Conservation (phyloP, 1,140 invertebrate species). For the Archivesica marissinica region DNA sequence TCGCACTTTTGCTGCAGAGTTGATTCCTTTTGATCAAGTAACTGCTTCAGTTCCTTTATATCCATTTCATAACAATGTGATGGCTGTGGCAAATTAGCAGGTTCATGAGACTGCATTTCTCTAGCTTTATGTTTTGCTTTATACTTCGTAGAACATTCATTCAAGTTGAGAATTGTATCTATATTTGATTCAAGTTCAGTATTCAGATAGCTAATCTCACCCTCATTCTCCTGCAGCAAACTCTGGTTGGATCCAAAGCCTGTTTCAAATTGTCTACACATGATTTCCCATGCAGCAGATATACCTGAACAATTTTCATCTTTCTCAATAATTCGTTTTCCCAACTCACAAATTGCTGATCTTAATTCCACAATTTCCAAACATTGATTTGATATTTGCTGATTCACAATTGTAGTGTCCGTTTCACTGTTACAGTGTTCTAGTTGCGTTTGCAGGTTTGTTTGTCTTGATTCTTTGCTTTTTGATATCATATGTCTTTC, state of each 20-base stretch:
- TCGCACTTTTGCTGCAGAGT: slow-evolving; percentile 5
- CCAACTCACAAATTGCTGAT: neutral
- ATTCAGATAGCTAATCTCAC: neutral
- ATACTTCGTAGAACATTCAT: neutral
- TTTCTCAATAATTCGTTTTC: slow-evolving; percentile 10
- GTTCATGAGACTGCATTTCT: neutral
- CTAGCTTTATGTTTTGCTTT: neutral
- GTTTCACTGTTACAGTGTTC: neutral
- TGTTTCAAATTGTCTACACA: slow-evolving; percentile 24
- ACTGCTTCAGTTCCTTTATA: neutral
- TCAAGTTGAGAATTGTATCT: neutral
- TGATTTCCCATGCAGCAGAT: slow-evolving; percentile 36
- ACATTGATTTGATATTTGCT: neutral
- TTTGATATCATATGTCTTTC: neutral
- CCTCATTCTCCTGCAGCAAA: slow-evolving; percentile 12
- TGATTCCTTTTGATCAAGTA: slow-evolving; percentile 24
- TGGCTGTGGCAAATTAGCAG: neutral
- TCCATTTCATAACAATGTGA: neutral
- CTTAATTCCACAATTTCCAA: neutral
- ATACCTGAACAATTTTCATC: slow-evolving; percentile 16
- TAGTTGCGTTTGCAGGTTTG: neutral
- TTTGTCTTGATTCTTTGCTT: neutral
- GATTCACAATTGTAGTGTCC: neutral
- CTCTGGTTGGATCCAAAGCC: neutral
- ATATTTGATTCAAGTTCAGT: neutral